Conservation (phyloP, 2,888 invertebrate genomes). For the Amphipoea lucens region DNA sequence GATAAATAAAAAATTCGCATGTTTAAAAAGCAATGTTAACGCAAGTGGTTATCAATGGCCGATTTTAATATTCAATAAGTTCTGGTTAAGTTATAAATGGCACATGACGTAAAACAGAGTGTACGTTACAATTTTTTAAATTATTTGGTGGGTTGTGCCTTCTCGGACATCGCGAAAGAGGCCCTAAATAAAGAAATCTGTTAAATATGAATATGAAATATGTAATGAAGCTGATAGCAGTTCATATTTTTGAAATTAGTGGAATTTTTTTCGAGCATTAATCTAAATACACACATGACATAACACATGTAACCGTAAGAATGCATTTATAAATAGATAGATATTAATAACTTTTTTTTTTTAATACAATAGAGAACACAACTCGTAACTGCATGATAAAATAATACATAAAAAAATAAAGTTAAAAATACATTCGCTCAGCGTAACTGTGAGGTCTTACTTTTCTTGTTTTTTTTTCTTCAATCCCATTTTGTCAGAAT, state of each 20-base stretch:
- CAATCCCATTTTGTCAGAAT: constrained; percentile 37
- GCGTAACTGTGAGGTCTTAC: constrained; percentile 35
- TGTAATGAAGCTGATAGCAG: neutral
- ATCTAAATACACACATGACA: neutral
- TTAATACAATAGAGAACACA: neutral
- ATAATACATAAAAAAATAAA: neutral
- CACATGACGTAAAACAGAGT: neutral
- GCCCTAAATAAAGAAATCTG: neutral
- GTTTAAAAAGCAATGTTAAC: neutral
- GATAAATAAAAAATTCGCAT: neutral
- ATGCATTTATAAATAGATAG: neutral
- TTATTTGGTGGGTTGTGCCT: too few relatives aligned
- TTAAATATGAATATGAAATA: neutral
- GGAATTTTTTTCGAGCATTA: too few relatives aligned
- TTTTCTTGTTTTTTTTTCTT: constrained; percentile 32
- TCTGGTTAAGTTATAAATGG: neutral
- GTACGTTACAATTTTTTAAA: neutral
- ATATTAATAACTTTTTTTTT: too few relatives aligned
- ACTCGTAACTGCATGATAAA: neutral
- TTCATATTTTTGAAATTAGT: neutral
- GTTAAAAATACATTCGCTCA: constrained; percentile 12
- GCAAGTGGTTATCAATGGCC: neutral
- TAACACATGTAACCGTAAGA: neutral
- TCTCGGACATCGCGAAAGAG: neutral
- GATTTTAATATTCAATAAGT: neutral